Conservation (phyloP, 2,113 vertebrate species). For the Xerus inauris region DNA sequence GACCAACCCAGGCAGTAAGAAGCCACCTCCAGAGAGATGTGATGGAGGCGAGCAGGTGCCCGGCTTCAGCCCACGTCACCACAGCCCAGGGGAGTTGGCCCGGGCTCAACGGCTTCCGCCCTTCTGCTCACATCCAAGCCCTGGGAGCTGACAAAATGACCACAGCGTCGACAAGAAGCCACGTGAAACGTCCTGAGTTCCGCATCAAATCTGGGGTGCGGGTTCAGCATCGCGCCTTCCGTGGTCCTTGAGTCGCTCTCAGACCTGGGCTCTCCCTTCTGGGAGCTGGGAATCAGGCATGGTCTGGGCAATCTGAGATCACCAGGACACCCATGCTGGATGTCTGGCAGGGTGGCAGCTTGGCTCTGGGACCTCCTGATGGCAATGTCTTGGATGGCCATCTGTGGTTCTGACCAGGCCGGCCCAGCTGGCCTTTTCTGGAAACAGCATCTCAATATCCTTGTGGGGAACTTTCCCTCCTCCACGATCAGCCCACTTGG, state of each 20-base stretch:
- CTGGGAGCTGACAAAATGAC: not conserved
- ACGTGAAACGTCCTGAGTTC: not conserved
- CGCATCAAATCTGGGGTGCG: not conserved
- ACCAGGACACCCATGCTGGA: not conserved
- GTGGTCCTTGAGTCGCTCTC: not conserved
- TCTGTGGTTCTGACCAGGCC: not conserved
- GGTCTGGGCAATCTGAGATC: not conserved
- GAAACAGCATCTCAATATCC: not conserved
- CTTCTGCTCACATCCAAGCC: not conserved
- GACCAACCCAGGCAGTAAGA: not conserved
- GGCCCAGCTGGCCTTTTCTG: not conserved
- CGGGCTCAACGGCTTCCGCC: not conserved
- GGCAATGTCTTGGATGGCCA: not conserved
- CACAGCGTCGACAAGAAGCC: not conserved
- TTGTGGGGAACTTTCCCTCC: not conserved
- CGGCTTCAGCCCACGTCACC: fast-evolving
- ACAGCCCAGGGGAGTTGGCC: no score
- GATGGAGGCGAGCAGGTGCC: not conserved
- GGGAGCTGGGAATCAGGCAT: not conserved
- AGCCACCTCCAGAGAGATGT: not conserved
- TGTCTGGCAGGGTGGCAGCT: not conserved
- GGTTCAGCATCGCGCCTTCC: not conserved
- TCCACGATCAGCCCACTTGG: not conserved
- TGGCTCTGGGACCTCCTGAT: not conserved
- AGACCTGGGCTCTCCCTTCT: not conserved